A percentile compares a stretch with the other conserved stretches of the same genome.
Conservation (phyloP, 1,140 invertebrate species). For the Pachypeltis micranthus region DNA sequence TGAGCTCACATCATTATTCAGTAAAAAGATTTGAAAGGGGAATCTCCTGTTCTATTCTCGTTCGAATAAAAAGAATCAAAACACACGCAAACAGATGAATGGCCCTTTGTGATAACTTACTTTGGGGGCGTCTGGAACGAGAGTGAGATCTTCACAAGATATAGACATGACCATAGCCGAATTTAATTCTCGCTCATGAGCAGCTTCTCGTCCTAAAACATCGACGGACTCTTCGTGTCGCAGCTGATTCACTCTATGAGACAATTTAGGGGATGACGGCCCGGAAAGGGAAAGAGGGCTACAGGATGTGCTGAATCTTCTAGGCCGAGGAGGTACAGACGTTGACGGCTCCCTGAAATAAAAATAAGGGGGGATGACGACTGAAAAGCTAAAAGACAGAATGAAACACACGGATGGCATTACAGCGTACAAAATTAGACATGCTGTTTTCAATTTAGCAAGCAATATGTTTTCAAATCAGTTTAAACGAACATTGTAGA, state of each 20-base stretch:
- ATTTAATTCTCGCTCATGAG: conserved; percentile 78
- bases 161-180: conserved; percentile 81
- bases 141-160: conserved; percentile 74
- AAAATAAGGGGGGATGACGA: too few species aligned
- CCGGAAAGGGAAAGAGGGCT: conserved; percentile 42
- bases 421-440: too few species aligned
- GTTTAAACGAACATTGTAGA: too few species aligned
- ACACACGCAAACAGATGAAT: background rate
- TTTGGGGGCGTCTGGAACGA: conserved; percentile 47
- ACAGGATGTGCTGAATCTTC: conserved; percentile 75
- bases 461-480: too few species aligned
- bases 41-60: background rate
- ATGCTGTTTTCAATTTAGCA: too few species aligned
- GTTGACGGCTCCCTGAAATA: conserved; percentile 36
- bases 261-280: conserved; percentile 48
- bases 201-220: conserved; percentile 65
- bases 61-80: too few species aligned
- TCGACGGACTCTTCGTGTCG: conserved; percentile 79
- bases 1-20: background rate
- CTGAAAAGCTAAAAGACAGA: too few species aligned
- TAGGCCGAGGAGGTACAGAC: conserved; percentile 42
- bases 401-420: too few species aligned
- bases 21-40: background rate
- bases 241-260: conserved; percentile 71
- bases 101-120: conserved; percentile 15